Base-by-base conservation (phyloP, 1,140 invertebrate species). In the Lordiphosa collinella region DNA sequence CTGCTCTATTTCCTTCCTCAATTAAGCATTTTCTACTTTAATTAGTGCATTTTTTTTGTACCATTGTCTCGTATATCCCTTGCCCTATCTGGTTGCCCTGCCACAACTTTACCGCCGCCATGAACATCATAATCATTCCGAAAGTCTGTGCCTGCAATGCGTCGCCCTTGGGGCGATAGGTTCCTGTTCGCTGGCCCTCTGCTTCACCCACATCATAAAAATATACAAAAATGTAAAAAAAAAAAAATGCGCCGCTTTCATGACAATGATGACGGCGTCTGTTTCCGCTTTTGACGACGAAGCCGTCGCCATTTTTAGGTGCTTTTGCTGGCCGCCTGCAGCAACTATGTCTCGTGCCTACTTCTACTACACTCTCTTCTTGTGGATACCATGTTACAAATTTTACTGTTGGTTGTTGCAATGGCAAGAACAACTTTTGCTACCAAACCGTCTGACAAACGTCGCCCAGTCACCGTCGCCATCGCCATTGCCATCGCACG, bases 261-360 rank as follows among this genome's bases (percentile, higher is more conserved):
- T 76, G 71, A 68, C 76, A 82, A 80, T 75, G 70, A 84, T 79
- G 76, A 71, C 71, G 78, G 66, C 78, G 62, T 71, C 76, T 66
- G 76, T 68, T 68, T 68, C 64, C 64, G 57, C 41, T 47, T 46
- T 56, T 75, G 72, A 67, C 54, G 66, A 22, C 50, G 54, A 49
- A 38, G 52, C 35, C 72, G 65, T 31, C 48, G 58, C 57, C 52
- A 76, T 68, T 79, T 79, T 63, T 82, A 63, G 69, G 75, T 66
- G 71, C 76, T 74, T 36, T 37, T 65, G 54, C 51, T 41, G 29
- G 31, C 37, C 22, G 32, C 65, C 65, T 49, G 64, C 36, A 44
- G 65, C 64, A 31, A 29, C 25, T 25, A 41, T 46, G 64, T 37
- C 55, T 29, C 55, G 63, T 38, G 48, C 65, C 62, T 57, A 57